phyloP scores from a whole-genome alignment of 2,113 vertebrate species.

The Eolophus roseicapilla region DNA sequence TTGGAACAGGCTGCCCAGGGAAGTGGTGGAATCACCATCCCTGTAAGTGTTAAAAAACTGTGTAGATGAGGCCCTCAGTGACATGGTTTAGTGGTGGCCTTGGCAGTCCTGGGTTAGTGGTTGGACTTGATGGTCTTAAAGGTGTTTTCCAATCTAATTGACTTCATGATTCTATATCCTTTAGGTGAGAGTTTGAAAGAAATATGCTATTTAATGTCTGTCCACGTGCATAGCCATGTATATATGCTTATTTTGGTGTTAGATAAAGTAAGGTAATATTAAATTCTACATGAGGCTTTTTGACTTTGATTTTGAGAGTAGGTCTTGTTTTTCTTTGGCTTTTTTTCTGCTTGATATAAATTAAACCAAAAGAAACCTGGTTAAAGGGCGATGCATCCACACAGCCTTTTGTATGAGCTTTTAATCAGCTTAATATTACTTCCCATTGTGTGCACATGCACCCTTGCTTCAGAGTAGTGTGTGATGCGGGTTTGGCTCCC shows the following conservation, averaged over 20 bases:
- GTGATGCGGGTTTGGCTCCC: not conserved
- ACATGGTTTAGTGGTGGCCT: not conserved
- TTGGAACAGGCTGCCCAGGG: not conserved
- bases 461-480: not conserved
- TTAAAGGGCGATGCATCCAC: not conserved
- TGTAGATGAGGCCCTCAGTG: not conserved
- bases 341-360: not conserved
- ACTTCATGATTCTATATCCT: not conserved
- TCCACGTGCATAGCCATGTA: fast-evolving
- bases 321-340: not conserved
- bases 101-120: not conserved
- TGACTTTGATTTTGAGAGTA: not conserved
- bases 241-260: not conserved
- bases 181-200: not conserved
- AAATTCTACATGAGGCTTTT: not conserved
- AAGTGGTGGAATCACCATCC: not conserved
- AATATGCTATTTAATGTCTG: not conserved
- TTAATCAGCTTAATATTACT: not conserved
- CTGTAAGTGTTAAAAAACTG: not conserved
- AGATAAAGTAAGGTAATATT: not conserved
- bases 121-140: not conserved
- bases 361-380: not conserved
- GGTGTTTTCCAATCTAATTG: not conserved
- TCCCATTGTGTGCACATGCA: too few species aligned
- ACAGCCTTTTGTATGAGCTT: not conserved